Base-by-base conservation (phyloP, 2,888 invertebrate species). In the Sphaerophoria rueppellii region DNA sequence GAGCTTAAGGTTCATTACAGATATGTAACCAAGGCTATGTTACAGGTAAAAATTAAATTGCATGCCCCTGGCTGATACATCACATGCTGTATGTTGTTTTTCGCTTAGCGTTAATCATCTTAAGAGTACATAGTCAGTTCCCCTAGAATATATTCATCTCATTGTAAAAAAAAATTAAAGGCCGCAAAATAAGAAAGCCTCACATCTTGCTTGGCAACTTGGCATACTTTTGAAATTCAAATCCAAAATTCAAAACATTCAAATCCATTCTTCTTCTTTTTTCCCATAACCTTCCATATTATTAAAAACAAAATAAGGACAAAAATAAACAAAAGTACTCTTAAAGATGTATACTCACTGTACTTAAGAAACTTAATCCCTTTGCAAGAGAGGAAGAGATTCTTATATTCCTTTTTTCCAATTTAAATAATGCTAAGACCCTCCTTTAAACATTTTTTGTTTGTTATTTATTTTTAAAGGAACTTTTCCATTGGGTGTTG, bases 321-420 rank as follows among this genome's bases (percentile, higher is more conserved):
- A 16, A 40, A 40, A 63, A 69, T 16, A 35, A 11, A n/a, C n/a
- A 48, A 34, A 24, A 32, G 55, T 48, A 55, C 58, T 69, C 74
- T 55, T 35, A 50, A 72, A 37, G 50, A 37, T 7, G 24, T 24
- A 60, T 50, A 76, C 40, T 69, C 48, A 32, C 57, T 37, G 43
- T 54, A 57, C 50, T 79, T 55, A 55, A 74, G 63, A 7, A 60
- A 58, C 65, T 50, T 54, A 60, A 40, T 46, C 48, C 58, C 60
- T 16, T 60, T 40, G 40, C 24, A 40, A 24, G 40, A 58, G 16
- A 11, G 14, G 9, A 14, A 16, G 57, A 6, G 37, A 35, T 9
- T 6, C 7, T 52, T 52, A n/a, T 34, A 46, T 14, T 55, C 12
- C 52, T 65, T 78, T 65, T 48, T 14, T 57, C 50, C 52, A 57